phyloP scores from a whole-genome alignment of 92 coral and sea anemone species.

The Desmophyllum pertusum region DNA sequence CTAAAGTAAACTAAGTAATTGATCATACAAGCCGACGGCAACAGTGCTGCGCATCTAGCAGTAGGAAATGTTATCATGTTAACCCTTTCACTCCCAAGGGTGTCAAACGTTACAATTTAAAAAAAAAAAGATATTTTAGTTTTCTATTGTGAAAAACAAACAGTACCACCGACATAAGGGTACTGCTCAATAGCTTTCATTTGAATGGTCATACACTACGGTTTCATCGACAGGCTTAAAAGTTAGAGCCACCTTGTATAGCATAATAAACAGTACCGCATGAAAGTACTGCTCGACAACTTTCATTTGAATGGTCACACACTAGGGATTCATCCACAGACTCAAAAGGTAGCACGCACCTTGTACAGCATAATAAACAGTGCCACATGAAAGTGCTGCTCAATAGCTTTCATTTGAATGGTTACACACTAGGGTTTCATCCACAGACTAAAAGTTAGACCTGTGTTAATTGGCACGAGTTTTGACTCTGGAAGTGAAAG shows the following conservation, averaged over 20 bases:
- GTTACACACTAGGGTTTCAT: neutral
- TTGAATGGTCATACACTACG: no score
- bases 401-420: neutral
- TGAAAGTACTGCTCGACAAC: neutral
- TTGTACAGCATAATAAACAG: neutral
- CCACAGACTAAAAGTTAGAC: no score
- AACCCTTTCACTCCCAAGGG: neutral
- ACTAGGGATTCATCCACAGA: no score
- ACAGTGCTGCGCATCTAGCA: neutral
- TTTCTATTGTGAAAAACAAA: no score
- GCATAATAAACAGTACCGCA: neutral
- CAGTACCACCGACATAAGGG: no score
- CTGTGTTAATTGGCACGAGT: no score
- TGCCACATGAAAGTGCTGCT: neutral
- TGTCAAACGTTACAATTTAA: no score
- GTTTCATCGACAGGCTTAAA: neutral
- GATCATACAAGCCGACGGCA: neutral
- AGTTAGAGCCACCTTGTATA: neutral
- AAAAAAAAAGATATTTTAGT: no score
- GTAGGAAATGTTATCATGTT: neutral
- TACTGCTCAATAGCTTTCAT: no score
- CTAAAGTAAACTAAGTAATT: neutral
- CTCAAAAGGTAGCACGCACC: no score
- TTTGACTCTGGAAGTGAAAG: no score
- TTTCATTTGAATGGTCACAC: slow-evolving; percentile 18